Evolutionary conservation across 2,797 vertebrate species (phyloP), one percentile per base, ranked within the genome.

Genomic region (Catharus ustulatus): DNA sequence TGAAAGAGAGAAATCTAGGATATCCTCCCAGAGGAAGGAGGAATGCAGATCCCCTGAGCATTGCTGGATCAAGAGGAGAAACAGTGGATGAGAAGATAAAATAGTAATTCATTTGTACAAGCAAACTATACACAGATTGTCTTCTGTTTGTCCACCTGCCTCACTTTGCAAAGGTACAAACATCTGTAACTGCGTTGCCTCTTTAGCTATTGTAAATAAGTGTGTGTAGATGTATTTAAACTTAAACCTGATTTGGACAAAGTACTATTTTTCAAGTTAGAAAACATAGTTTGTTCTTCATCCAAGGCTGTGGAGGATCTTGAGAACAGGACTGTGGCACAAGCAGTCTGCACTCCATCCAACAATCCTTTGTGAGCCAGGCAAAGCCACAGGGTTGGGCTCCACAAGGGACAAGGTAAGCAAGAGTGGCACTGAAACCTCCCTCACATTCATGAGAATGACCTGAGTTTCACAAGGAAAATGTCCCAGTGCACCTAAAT

Each of bases 301-400:
- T 16, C 34, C 36, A 24, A 80, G 59, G 21, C 22, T 51, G 24
- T 18, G n/a, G n/a, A 38, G 14, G 62, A 10, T 36, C 34, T 29
- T 58, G 43, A 11, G 9, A 19, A 11, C 8, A 48, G 22, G 49
- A 14, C 42, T 52, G 32, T 52, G 24, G 9, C 36, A 42, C 10
- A 42, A 45, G 15, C 1, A 2, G 13, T 71, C n/a, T n/a, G 15
- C 6, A 7, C 21, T n/a, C 48, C 34, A 55, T 7, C 15, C 11
- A 32, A 23, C 5, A 49, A 14, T 1, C n/a, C 22, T 5, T 11
- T 4, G 15, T 15, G 2, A 71, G 7, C 11, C 54, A 78, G 54
- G 13, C 14, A 54, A 45, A 38, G 57, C 0, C 3, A 40, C 12
- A 16, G 6, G 0, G 0, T 0, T 40, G 0, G 3, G 18, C 15